These are phyloP conservation scores for Nothobranchius furzeri DNA, from an alignment of 2,113 vertebrate species.

Conservation along the genomic window DNA sequence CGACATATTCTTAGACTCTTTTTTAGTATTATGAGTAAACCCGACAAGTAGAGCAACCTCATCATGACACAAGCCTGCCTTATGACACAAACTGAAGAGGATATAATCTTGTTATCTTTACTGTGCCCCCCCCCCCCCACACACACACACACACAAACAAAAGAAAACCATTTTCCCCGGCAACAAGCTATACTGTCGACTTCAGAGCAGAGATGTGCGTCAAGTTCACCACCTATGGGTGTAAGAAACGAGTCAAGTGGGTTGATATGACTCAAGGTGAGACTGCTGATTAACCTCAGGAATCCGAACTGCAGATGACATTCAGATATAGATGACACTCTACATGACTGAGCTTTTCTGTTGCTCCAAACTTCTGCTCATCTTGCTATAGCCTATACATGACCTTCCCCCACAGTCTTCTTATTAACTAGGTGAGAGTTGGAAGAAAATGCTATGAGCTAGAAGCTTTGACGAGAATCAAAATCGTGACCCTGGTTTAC, in stretches of 20 bases:
- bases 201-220: not conserved
- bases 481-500: not conserved
- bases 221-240: not conserved
- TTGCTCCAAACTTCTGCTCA: conserved; percentile 9
- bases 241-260: not conserved
- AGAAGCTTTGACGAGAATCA: not conserved
- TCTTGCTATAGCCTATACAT: not conserved
- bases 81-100: too few species aligned
- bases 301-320: not conserved
- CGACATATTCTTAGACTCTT: conserved; percentile 21
- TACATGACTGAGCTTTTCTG: conserved; percentile 9
- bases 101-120: too few species aligned
- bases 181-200: not conserved
- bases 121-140: too few species aligned
- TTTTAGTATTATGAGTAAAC: too few species aligned
- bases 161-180: too few species aligned
- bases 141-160: too few species aligned
- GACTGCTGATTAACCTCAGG: not conserved
- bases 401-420: not conserved
- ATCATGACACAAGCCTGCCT: too few species aligned
- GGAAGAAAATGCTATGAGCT: not conserved
- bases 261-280: conserved; percentile 5
- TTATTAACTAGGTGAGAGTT: not conserved
- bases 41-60: too few species aligned
- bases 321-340: not conserved